phyloP scores from a whole-genome alignment of 92 coral and sea anemone species.

The Hydrozoanthus gracilis region DNA sequence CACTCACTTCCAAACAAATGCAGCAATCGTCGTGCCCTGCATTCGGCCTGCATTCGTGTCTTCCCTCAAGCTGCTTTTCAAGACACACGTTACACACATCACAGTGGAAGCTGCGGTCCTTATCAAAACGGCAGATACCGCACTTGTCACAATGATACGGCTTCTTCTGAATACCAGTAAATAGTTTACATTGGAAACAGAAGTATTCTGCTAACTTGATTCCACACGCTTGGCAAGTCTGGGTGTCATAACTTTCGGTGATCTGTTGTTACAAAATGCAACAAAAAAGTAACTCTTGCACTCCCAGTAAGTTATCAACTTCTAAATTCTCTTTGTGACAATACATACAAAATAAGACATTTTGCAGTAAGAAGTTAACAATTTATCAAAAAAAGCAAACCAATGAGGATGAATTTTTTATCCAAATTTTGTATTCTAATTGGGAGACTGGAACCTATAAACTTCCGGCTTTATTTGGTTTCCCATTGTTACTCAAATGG shows the following conservation, averaged over 20 bases:
- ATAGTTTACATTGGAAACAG: conserved; percentile 82
- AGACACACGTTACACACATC: conserved; percentile 87
- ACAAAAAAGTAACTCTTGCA: no score
- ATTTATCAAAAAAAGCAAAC: no score
- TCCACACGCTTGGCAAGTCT: conserved; percentile 62
- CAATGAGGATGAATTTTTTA: no score
- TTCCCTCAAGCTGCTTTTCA: conserved; percentile 69
- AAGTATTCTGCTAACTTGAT: conserved; percentile 76
- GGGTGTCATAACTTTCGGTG: conserved; percentile 56
- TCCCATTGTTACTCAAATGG: no score
- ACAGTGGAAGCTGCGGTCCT: conserved; percentile 88
- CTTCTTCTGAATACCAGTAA: conserved; percentile 73
- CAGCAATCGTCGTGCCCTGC: conserved; percentile 94
- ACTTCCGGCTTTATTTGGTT: no score
- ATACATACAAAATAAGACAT: no score
- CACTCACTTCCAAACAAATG: conserved; percentile 85
- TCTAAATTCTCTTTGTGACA: no score
- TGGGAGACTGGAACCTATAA: no score
- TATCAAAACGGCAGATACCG: conserved; percentile 85
- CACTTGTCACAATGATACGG: conserved; percentile 90
- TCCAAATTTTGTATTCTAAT: no score
- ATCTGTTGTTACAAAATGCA: conserved; percentile 34
- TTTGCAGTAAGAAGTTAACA: no score
- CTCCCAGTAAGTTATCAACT: no score
- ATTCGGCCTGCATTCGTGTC: conserved; percentile 84